Percentiles rank a stretch among this genome's conserved stretches.
Evolutionary conservation across 2,797 vertebrate genomes (phyloP).

Genomic region (Pipistrellus pipistrellus): DNA sequence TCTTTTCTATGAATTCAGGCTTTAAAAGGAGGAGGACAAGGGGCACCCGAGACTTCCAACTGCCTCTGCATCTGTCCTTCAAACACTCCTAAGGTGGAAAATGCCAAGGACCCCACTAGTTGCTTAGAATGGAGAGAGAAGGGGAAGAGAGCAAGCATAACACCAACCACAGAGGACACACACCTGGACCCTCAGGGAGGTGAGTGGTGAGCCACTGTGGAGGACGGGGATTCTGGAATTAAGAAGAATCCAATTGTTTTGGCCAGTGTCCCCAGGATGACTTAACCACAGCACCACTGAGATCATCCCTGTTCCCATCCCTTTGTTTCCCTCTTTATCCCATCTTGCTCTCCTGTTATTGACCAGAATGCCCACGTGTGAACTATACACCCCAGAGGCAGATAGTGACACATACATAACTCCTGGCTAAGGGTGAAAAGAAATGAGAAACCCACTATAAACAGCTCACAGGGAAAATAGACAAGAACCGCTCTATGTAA

Average conservation of each 20-base stretch:
- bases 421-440: not conserved
- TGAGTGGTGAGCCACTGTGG: not conserved
- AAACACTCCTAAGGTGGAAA: not conserved
- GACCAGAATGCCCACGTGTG: not conserved
- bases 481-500: not conserved
- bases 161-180: not conserved
- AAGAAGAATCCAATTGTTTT: not conserved
- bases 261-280: not conserved
- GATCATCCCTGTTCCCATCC: not conserved
- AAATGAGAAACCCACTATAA: not conserved
- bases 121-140: not conserved
- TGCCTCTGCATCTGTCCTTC: constrained; percentile 26
- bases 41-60: not conserved
- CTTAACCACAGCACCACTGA: not conserved
- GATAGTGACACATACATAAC: not conserved
- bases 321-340: not conserved
- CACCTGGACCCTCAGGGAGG: not conserved
- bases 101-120: not conserved
- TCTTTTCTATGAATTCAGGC: not conserved
- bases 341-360: constrained; percentile 19
- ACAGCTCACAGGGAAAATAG: not conserved
- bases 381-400: not conserved
- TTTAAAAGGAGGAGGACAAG: constrained; percentile 31
- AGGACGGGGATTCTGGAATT: not conserved
- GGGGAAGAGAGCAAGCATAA: not conserved